Conservation (phyloP, 53 echinoderm and acorn worm genomes). For the Crossaster papposus region DNA sequence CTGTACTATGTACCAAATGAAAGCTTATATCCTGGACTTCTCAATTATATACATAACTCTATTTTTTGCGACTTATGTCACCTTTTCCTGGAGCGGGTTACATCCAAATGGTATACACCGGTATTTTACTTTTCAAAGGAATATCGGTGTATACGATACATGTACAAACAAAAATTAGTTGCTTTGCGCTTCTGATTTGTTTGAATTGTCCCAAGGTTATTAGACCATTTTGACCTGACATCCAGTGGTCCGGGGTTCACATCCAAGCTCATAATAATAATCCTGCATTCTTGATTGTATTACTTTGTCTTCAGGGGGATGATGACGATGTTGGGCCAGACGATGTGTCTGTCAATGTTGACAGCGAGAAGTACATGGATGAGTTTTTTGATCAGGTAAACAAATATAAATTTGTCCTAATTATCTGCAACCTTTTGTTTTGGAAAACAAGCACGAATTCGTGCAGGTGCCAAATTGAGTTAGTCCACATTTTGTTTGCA, state of each 20-base stretch:
- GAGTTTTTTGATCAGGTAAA: constrained; percentile 96
- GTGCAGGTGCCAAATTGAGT: too few species aligned
- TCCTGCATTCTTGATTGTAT: neutral
- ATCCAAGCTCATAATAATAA: neutral
- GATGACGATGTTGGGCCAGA: constrained; percentile 92
- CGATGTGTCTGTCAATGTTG: constrained; percentile 95
- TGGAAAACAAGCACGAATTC: too few species aligned
- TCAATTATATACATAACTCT: too few species aligned
- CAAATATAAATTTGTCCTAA: neutral
- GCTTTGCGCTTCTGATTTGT: too few species aligned
- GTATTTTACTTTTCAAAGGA: too few species aligned
- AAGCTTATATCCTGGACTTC: too few species aligned
- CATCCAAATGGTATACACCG: too few species aligned
- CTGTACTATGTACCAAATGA: too few species aligned
- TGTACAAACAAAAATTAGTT: neutral
- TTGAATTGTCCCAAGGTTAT: neutral
- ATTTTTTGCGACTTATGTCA: too few species aligned
- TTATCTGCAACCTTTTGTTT: too few species aligned
- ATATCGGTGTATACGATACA: neutral
- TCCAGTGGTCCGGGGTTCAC: neutral
- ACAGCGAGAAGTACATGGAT: constrained; percentile 93
- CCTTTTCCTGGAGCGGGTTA: too few species aligned
- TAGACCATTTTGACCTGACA: neutral
- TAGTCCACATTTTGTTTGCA: too few species aligned
- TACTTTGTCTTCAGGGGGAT: constrained; percentile 68